Evolutionary conservation across 2,113 vertebrate genomes (phyloP).

Genomic region (Protobothrops flavoviridis): DNA sequence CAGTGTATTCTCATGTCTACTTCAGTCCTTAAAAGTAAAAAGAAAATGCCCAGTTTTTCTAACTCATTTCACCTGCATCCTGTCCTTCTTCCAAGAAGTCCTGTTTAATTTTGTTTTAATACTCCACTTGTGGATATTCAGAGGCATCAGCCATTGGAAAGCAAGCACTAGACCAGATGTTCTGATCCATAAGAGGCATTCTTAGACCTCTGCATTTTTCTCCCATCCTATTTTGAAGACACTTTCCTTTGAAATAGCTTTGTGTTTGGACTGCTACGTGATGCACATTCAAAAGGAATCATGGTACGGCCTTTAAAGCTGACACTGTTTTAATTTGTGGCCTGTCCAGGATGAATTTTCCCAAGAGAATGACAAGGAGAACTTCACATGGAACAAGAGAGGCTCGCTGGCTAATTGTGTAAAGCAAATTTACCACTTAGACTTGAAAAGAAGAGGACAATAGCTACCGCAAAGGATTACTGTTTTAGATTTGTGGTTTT

Average conservation of each 20-base stretch:
- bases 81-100: background rate
- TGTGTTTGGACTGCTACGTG: background rate
- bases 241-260: background rate
- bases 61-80: background rate
- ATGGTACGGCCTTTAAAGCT: background rate
- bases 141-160: background rate
- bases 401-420: background rate
- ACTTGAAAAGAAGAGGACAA: background rate
- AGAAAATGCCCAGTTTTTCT: background rate
- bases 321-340: background rate
- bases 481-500: background rate
- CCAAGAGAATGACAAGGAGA: background rate
- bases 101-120: background rate
- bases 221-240: background rate
- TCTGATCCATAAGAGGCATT: background rate
- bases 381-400: background rate
- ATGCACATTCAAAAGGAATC: background rate
- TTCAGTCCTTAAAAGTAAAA: background rate
- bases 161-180: background rate
- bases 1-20: background rate
- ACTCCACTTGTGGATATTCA: background rate
- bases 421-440: background rate
- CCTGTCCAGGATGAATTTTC: background rate
- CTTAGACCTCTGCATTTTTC: background rate
- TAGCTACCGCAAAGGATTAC: background rate